Evolutionary conservation across 2,888 invertebrate species (phyloP).

Genomic region (Cephalotes varians): DNA sequence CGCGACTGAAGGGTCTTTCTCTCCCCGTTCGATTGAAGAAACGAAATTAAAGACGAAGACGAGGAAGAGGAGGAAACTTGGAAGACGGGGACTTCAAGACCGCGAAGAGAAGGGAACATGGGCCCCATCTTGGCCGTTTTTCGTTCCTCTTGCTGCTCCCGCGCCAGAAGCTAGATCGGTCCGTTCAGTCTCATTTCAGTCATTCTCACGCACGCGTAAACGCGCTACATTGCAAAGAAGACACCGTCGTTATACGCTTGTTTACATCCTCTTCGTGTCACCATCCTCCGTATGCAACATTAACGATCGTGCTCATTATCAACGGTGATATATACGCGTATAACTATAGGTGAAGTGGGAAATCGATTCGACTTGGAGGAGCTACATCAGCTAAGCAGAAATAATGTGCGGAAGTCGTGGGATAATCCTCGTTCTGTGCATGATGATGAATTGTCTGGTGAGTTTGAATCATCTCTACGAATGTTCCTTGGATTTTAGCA

Average conservation of each 20-base stretch:
- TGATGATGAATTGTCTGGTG: constrained; percentile 65
- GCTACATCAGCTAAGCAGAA: constrained; percentile 41
- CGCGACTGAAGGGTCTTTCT: neutral
- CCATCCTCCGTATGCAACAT: neutral
- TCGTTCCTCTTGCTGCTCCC: constrained; percentile 61
- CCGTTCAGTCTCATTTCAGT: constrained; percentile 78
- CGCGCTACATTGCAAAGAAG: constrained; percentile 58
- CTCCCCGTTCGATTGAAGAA: neutral
- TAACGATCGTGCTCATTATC: constrained; percentile 19
- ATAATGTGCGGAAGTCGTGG: constrained; percentile 62
- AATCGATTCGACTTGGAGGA: constrained; percentile 26
- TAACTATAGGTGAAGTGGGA: constrained; percentile 18
- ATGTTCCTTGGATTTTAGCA: constrained; percentile 1
- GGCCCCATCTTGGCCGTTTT: constrained; percentile 77
- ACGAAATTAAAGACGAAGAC: constrained; percentile 17
- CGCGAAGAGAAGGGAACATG: constrained; percentile 52
- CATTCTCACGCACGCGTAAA: constrained; percentile 81
- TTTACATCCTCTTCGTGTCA: constrained; percentile 34
- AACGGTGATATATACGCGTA: neutral
- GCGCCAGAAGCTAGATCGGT: constrained; percentile 57
- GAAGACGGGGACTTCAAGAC: constrained; percentile 62
- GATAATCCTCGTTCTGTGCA: constrained; percentile 57
- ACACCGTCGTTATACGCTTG: constrained; percentile 4
- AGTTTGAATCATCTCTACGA: constrained; percentile 54
- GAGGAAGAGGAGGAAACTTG: constrained; percentile 60